Conservation (phyloP, 2,888 invertebrate genomes). For the Hoplodrina ambigua region DNA sequence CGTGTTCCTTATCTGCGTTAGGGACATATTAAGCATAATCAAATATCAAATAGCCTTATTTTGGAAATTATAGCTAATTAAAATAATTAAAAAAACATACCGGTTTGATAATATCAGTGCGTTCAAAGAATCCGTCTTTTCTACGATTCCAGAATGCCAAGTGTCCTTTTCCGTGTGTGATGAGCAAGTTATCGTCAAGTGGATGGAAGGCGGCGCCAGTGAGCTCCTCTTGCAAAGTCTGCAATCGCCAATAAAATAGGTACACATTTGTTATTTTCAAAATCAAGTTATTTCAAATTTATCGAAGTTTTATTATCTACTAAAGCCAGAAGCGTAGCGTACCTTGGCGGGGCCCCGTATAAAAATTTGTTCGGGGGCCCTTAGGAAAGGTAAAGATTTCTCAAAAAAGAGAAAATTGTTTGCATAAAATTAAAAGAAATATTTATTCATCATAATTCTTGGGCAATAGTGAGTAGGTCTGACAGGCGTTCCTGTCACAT, state of each 20-base stretch:
- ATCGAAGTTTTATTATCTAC: too few species aligned
- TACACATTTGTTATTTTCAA: neutral
- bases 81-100: constrained; percentile 78
- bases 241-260: constrained; percentile 31
- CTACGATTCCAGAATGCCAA: constrained; percentile 97
- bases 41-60: constrained; percentile 15
- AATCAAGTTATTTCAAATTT: neutral
- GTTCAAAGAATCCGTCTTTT: constrained; percentile 97
- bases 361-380: too few species aligned
- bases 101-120: constrained; percentile 96
- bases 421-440: too few species aligned
- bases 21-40: constrained; percentile 42
- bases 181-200: constrained; percentile 96
- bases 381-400: too few species aligned
- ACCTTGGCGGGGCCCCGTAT: too few species aligned
- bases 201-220: constrained; percentile 98
- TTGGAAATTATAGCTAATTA: neutral
- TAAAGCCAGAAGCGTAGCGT: too few species aligned
- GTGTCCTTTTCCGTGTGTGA: constrained; percentile 97
- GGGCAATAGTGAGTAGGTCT: too few species aligned
- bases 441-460: too few species aligned
- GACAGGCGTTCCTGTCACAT: too few species aligned
- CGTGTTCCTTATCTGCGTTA: constrained; percentile 33
- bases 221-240: constrained; percentile 97
- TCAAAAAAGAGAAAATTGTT: too few species aligned